A percentile compares a stretch with the other conserved stretches of the same genome.
phyloP scores from a whole-genome alignment of 2,797 vertebrate genomes.

The Melanotaenia boesemani region DNA sequence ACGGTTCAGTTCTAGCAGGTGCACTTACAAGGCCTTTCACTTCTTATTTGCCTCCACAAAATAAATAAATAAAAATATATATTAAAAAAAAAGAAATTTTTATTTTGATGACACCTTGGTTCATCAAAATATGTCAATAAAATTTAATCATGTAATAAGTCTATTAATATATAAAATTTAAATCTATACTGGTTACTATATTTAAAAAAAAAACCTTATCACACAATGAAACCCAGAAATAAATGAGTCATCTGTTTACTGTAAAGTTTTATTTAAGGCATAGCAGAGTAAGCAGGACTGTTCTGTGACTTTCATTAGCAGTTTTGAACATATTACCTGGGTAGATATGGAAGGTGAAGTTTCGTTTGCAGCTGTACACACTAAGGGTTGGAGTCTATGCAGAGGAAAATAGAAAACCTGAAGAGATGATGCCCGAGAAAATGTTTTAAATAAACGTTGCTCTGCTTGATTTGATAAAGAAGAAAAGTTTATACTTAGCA shows the following conservation, averaged over 20 bases:
- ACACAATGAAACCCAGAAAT: too few relatives aligned
- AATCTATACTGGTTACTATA: neutral
- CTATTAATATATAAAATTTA: neutral
- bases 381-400: neutral
- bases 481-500: neutral
- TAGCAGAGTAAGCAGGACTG: too few relatives aligned
- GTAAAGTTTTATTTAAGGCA: too few relatives aligned
- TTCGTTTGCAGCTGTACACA: neutral
- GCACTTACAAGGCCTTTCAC: slow-evolving; percentile 62
- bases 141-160: too few relatives aligned
- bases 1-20: slow-evolving; percentile 79
- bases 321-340: neutral
- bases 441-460: neutral
- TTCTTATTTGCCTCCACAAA: slow-evolving; percentile 30
- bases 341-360: neutral
- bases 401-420: neutral
- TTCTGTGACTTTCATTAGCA: neutral
- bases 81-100: slow-evolving; percentile 28
- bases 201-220: neutral
- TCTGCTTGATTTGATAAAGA: slow-evolving; percentile 1
- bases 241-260: too few relatives aligned
- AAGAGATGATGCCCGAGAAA: neutral
- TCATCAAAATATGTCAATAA: slow-evolving; percentile 2
- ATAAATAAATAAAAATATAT: neutral
- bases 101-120: slow-evolving; percentile 6